Base-by-base conservation (phyloP, 2,888 invertebrate genomes). In the Eristalis tenax region DNA sequence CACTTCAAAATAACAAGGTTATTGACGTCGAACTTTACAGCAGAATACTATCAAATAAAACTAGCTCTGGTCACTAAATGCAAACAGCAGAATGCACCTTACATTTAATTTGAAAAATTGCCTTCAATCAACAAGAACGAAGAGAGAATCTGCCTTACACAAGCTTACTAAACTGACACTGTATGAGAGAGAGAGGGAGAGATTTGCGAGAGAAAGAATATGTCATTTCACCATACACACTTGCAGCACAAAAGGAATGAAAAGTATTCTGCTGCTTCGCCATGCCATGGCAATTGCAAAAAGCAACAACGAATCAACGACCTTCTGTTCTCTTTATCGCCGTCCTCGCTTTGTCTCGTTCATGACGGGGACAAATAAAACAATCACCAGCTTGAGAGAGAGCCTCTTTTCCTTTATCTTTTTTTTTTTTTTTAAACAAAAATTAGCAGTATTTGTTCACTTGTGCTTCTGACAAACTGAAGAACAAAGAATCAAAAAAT, bases 231-330 rank as follows among this genome's bases (percentile, higher is more conserved):
- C 32, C 32, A 32, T 4, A 1, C 13, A 57, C 57, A 66, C 32
- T 13, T 18, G 28, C 61, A 35, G 11, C 59, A 18, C 32, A 40
- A 43, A 18, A 73, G 50, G 8, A 50, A 35, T 61, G 22, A 32
- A 83, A 65, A 56, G 57, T 64, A 83, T 68, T n/a, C 69, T 66
- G 4, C 59, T 59, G 43, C n/a, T 61, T 63, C 63, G 38, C 38
- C 66, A 18, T 8, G 18, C 18, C 2, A n/a, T 43, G 43, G 5
- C 32, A 76, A 50, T 73, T 77, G 68, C 23, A 56, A 64, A 68
- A 77, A 50, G 56, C 23, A 50, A 77, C 65, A 56, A 78, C 50
- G 50, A 69, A 71, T 76, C 79, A 84, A 80, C 79, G 84, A 84
- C 79, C 84, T 79, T 75, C 71, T 35, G 50, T 66, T 50, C 59